Evolutionary conservation across 2,797 vertebrate species (phyloP).

Genomic region (Sitta carolinensis): DNA sequence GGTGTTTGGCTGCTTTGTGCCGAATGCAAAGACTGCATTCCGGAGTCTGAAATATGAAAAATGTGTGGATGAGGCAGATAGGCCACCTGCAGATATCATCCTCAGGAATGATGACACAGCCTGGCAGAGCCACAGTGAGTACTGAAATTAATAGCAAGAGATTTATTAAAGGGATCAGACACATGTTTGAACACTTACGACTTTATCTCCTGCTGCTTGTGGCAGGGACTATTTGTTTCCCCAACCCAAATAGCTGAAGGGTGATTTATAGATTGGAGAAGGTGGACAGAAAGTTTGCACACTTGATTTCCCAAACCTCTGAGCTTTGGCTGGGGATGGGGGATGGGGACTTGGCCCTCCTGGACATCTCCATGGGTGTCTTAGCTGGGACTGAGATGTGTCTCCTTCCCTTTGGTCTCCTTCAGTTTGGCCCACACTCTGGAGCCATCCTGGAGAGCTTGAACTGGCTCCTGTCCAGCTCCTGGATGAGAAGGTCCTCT

Average conservation of each 20-base stretch:
- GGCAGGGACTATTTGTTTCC: conserved; percentile 43
- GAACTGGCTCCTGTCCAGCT: not conserved
- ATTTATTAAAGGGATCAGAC: conserved; percentile 60
- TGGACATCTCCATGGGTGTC: not conserved
- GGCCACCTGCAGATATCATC: conserved; percentile 53
- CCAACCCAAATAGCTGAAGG: not conserved
- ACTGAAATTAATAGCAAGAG: conserved; percentile 58
- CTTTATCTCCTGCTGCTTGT: conserved; percentile 35
- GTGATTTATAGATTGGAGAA: conserved; percentile 30
- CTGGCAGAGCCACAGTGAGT: conserved; percentile 31
- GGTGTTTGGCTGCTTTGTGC: not conserved
- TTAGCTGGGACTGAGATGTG: not conserved
- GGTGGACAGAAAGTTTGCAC: not conserved
- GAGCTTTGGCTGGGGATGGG: not conserved
- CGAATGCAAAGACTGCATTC: not conserved
- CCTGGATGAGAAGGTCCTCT: not conserved
- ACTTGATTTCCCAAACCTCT: not conserved
- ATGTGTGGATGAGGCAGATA: conserved; percentile 38
- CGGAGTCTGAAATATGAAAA: conserved; percentile 40
- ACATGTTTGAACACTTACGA: conserved; percentile 11
- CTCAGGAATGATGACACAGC: conserved; percentile 34
- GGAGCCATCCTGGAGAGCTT: not conserved
- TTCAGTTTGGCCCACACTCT: not conserved
- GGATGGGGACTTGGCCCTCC: too few species aligned
- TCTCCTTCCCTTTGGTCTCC: not conserved